Conservation (phyloP, 2,797 vertebrate species). For the Notolabrus celidotus region DNA sequence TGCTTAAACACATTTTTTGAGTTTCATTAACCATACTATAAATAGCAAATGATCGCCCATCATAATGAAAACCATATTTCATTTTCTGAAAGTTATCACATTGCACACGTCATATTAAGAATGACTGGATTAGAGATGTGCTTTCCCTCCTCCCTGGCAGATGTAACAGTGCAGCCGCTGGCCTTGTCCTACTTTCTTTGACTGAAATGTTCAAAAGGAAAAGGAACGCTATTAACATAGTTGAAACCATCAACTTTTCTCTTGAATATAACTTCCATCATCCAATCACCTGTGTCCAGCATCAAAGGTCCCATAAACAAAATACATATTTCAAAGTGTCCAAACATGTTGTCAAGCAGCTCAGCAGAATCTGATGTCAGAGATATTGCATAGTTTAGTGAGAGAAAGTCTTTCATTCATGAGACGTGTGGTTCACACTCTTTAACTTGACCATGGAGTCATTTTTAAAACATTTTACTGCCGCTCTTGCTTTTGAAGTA, state of each 20-base stretch:
- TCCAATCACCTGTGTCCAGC: neutral
- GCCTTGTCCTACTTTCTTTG: constrained; percentile 47
- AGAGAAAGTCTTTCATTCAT: too few species aligned
- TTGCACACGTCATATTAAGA: constrained; percentile 4
- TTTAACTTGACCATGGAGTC: too few species aligned
- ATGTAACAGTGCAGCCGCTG: constrained; percentile 40
- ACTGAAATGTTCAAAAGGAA: constrained; percentile 30
- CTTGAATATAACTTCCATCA: neutral
- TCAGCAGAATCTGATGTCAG: too few species aligned
- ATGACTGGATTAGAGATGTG: constrained; percentile 17
- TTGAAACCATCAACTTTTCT: neutral
- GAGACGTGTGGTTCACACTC: too few species aligned
- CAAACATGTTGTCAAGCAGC: too few species aligned
- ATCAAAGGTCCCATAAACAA: too few species aligned
- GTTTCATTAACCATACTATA: too few species aligned
- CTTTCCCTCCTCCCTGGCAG: constrained; percentile 14
- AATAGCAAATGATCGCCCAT: too few species aligned
- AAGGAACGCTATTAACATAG: constrained; percentile 4
- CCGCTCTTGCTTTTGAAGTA: too few species aligned
- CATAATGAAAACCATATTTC: neutral
- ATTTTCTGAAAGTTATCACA: neutral
- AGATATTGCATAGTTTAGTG: too few species aligned
- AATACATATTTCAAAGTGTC: too few species aligned
- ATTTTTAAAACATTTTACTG: too few species aligned
- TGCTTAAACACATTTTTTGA: neutral